phyloP scores from a whole-genome alignment of 2,797 vertebrate species.

The Heliangelus exortis region DNA sequence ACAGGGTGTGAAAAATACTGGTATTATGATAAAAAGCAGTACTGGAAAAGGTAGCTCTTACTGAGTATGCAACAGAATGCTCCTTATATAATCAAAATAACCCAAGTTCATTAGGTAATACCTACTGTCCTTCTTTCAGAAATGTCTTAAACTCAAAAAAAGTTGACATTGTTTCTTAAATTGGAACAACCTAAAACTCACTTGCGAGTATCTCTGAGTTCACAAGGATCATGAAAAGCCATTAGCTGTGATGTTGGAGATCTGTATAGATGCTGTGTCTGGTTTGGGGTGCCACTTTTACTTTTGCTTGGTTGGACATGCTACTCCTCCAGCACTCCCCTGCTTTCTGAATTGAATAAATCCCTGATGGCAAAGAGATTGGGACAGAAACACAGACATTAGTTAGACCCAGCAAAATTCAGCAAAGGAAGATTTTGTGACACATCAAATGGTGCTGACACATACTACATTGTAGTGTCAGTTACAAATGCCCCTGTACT shows the following conservation, averaged over 20 bases:
- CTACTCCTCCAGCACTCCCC: neutral
- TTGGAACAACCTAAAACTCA: neutral
- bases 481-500: too few species aligned
- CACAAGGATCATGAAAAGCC: neutral
- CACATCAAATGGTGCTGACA: neutral
- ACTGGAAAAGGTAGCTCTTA: neutral
- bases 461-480: neutral
- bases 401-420: neutral
- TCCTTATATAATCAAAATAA: neutral
- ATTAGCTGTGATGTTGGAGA: neutral
- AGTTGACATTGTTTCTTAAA: neutral
- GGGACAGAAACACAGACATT: neutral
- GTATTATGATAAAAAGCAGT: neutral
- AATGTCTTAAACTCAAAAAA: neutral
- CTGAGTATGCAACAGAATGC: neutral
- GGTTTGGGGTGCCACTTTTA: neutral
- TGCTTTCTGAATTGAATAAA: conserved; percentile 14
- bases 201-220: neutral
- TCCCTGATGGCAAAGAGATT: neutral
- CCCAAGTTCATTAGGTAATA: neutral
- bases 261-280: neutral
- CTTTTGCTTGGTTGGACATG: neutral
- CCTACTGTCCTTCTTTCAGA: neutral
- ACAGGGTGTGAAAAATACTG: neutral
- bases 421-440: neutral